Base-by-base conservation (phyloP, 2,888 invertebrate genomes). In the Troilus luridus region DNA sequence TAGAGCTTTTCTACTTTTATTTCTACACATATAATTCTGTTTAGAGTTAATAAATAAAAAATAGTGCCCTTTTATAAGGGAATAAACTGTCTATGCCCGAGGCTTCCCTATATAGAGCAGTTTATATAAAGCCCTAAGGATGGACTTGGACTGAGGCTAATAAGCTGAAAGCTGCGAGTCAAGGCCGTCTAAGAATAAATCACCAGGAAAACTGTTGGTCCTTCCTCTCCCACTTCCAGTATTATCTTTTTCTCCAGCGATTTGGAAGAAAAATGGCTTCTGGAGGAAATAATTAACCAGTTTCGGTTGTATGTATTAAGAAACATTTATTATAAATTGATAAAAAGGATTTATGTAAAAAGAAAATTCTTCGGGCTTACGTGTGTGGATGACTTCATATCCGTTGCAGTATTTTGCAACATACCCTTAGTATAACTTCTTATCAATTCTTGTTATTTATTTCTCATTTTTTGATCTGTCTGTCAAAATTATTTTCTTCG, bases 121-220 rank as follows among this genome's bases (percentile, higher is more conserved):
- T 27, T 14, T 72, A 7, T 24, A 10, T 27, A 14, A 72, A 14
- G 9, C 12, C 72, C 27, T 27, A 72, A 72, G 72, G 72, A 27
- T 14, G 72, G 72, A 6, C 27, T 72, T 72, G 72, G 72, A 3
- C 27, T 0, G 56, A 88, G 85, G 54, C 67, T 72, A 81, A 72
- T 77, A 14, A 27, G 81, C 77, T 72, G 60, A 88, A 88, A 67
- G 54, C 88, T 12, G 11, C 14, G 41, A 54, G 54, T 8, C 41
- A 67, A 41, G n/a, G 89, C 41, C 54, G 58, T 56, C 89, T 64
- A 27, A 67, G 89, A 21, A 62, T 67, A 27, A 89, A 41, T 41
- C 54, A 64, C 41, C n/a, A 41, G 54, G 56, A 24, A 62, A 64
- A 62, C 41, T 41, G 41, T 41, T 64, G 27, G 72, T 11, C 3